A percentile compares a stretch with the other conserved stretches of the same genome.
Conservation (phyloP, 2,888 invertebrate genomes). For the Antheraea assamensis region DNA sequence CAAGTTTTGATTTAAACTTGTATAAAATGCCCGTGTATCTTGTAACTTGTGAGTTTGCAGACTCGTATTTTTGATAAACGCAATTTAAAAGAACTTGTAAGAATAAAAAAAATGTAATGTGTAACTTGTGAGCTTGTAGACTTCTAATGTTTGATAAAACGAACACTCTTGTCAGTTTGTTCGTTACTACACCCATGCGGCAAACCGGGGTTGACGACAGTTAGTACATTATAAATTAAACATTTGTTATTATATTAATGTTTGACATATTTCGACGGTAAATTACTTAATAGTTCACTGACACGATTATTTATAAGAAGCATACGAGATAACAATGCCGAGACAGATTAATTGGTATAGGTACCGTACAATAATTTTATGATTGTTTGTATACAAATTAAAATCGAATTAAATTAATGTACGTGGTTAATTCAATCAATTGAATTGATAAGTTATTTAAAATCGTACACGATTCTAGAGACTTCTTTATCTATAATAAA, state of each 20-base stretch:
- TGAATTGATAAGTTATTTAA: neutral
- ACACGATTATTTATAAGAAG: conserved; percentile 25
- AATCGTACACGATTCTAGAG: neutral
- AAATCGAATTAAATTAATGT: neutral
- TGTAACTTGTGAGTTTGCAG: too few species aligned
- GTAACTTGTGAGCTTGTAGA: too few species aligned
- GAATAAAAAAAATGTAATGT: too few species aligned
- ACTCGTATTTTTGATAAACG: too few species aligned
- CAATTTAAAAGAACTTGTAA: too few species aligned
- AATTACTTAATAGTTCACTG: conserved; percentile 32
- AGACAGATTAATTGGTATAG: conserved; percentile 9
- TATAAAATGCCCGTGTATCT: too few species aligned
- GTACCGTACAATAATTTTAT: neutral
- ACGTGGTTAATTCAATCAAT: neutral
- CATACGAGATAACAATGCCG: conserved; percentile 25
- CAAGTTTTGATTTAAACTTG: too few species aligned
- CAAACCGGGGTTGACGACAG: too few species aligned
- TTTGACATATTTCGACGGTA: conserved; percentile 22
- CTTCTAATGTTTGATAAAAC: too few species aligned
- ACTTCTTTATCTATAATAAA: conserved; percentile 1
- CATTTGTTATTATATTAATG: neutral
- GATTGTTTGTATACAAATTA: neutral
- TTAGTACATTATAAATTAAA: neutral
- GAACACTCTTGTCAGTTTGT: too few species aligned
- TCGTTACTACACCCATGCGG: too few species aligned